phyloP scores from a whole-genome alignment of 2,113 vertebrate genomes.

The Crypturellus undulatus region DNA sequence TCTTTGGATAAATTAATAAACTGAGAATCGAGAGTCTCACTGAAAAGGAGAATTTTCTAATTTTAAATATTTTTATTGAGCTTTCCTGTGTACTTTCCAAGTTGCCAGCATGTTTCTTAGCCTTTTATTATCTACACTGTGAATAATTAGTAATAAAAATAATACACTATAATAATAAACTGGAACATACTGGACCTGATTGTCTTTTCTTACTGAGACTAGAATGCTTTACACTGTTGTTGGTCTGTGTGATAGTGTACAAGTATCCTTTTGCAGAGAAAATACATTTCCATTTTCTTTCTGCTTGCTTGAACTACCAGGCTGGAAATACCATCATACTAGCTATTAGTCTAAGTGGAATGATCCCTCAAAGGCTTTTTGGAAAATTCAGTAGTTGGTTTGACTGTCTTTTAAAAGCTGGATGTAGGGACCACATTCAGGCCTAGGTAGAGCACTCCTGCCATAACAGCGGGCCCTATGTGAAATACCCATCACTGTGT shows the following conservation, averaged over 20 bases:
- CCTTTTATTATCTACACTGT: not conserved
- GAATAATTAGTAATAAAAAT: conserved; percentile 54
- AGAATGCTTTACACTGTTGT: not conserved
- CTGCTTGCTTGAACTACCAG: not conserved
- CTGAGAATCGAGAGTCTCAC: not conserved
- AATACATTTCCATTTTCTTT: not conserved
- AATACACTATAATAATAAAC: conserved; percentile 20
- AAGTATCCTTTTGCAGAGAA: not conserved
- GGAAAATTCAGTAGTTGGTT: not conserved
- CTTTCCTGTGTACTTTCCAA: conserved; percentile 37
- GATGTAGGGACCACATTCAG: not conserved
- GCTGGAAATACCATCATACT: rapidly evolving
- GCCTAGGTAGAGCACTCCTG: not conserved
- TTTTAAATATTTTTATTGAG: conserved; percentile 1
- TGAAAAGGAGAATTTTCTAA: conserved; percentile 6
- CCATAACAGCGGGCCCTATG: not conserved
- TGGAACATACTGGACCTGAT: not conserved
- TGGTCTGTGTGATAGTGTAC: not conserved
- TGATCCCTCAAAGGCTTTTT: not conserved
- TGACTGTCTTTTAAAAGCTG: not conserved
- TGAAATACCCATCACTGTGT: rapidly evolving
- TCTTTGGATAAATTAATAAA: conserved; percentile 17
- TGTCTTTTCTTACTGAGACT: not conserved
- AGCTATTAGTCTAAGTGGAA: not conserved
- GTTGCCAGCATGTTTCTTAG: not conserved